Evolutionary conservation across 2,113 vertebrate genomes (phyloP), one percentile per base, ranked within the genome.

Genomic region (Oenanthe oenanthe): DNA sequence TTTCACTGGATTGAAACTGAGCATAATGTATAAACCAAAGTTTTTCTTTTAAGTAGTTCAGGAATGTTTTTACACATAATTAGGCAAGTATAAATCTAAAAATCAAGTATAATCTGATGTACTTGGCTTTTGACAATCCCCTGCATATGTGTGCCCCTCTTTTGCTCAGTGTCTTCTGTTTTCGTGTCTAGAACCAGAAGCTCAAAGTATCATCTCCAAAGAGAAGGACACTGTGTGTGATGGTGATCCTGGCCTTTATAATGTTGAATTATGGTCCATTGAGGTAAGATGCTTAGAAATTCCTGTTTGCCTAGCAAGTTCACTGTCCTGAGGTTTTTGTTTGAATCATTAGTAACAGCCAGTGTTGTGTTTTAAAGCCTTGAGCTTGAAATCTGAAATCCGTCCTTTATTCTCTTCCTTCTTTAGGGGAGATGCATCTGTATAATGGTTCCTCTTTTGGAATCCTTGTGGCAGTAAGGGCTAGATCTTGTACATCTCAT

Each of bases 171-270:
- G 3, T 88, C 21, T 82, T 51, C 12, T 88, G 32, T 76, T 25
- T 14, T 90, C 72, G 74, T 81, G 38, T 93, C 58, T 96, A 99
- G 99, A 99, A 99, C 91, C 97, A 98, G 54, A 97, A 97, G 34
- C 98, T 99, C 34, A 99, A 98, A 97, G 92, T 98, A 17, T 98
- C 98, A 7, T 98, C 98, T 80, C 98, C 99, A 4, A 99, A 99
- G 97, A 98, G 98, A 86, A 98, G 98, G 97, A 98, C 98, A 2
- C 89, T 99, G 62, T 99, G 99, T 95, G 98, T 99, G 88, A 99
- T 99, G 98, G 98, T 98, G 85, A 96, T 99, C 61, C 47, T 99
- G 97, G 98, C 97, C 61, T 99, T 99, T 83, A 82, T 99, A 31
- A 72, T 99, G 71, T 91, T 99, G 60, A 99, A 98, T 76, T 97